Percentiles rank a stretch among this genome's conserved stretches.
Evolutionary conservation across 2,888 invertebrate genomes (phyloP).

Genomic region (Corythucha ciliata): DNA sequence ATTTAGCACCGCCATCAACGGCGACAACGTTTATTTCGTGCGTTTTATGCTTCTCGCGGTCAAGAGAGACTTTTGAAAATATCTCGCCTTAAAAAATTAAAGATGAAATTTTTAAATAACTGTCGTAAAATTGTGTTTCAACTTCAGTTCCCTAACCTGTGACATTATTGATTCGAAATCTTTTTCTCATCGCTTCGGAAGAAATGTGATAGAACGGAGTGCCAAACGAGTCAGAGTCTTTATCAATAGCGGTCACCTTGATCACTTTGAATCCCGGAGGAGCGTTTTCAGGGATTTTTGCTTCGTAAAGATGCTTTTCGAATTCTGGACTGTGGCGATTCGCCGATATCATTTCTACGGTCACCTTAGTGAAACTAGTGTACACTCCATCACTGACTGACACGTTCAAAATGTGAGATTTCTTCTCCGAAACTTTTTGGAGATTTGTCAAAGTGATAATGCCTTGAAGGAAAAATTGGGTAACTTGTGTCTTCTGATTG

Average conservation of each 20-base stretch:
- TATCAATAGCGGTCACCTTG: constrained; percentile 69
- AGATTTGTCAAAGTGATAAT: constrained; percentile 64
- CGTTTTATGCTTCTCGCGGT: constrained; percentile 76
- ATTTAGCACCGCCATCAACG: constrained; percentile 78
- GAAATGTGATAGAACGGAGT: constrained; percentile 66
- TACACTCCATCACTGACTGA: constrained; percentile 94
- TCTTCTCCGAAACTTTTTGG: constrained; percentile 59
- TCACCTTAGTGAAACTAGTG: constrained; percentile 74
- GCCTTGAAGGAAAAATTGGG: constrained; percentile 39
- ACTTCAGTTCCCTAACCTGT: constrained; percentile 48
- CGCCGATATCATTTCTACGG: constrained; percentile 65
- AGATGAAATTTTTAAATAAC: too few species aligned
- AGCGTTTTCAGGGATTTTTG: constrained; percentile 71
- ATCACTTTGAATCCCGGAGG: constrained; percentile 64
- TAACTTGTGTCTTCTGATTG: not conserved
- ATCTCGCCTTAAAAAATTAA: constrained; percentile 52
- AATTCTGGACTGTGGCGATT: constrained; percentile 74
- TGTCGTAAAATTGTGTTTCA: too few species aligned
- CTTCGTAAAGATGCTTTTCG: constrained; percentile 65
- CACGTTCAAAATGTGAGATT: constrained; percentile 61
- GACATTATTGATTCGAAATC: constrained; percentile 60
- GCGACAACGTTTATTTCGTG: constrained; percentile 85
- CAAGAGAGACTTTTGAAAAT: constrained; percentile 65
- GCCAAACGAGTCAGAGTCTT: constrained; percentile 42
- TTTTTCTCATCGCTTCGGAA: constrained; percentile 63